phyloP scores from a whole-genome alignment of 2,888 invertebrate species.

The Brachypalpus laphriformis region DNA sequence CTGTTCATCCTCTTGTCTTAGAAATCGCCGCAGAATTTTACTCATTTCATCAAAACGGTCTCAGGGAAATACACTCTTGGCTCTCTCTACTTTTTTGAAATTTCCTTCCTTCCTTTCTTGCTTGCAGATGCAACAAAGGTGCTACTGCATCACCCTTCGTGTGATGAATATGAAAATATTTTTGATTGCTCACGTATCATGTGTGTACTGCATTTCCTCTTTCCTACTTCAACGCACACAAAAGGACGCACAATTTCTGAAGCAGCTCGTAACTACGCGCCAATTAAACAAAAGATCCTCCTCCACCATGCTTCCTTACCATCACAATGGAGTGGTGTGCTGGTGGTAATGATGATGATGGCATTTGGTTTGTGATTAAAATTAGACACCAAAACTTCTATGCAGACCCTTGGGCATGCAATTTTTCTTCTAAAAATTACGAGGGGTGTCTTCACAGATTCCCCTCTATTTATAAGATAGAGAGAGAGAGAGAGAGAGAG shows the following conservation, averaged over 20 bases:
- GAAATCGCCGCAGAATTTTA: too few relatives aligned
- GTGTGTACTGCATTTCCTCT: conserved; percentile 48
- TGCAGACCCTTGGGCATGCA: conserved; percentile 58
- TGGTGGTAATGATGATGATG: conserved; percentile 44
- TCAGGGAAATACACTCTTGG: background rate
- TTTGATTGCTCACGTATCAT: conserved; percentile 63
- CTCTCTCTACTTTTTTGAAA: background rate
- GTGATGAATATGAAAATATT: conserved; percentile 40
- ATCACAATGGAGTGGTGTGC: background rate
- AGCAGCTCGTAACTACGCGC: conserved; percentile 26
- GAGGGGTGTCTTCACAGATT: conserved; percentile 29
- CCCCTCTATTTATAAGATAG: conserved; percentile 23
- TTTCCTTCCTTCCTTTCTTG: background rate
- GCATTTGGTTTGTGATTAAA: conserved; percentile 66
- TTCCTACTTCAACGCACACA: background rate
- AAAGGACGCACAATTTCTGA: conserved; percentile 31
- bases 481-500: conserved; percentile 12
- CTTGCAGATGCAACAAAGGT: background rate
- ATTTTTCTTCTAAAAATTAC: conserved; percentile 35
- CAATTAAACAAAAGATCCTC: conserved; percentile 62
- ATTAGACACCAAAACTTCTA: conserved; percentile 20
- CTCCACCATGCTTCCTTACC: conserved; percentile 50
- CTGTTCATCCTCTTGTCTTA: too few relatives aligned
- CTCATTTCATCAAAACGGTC: background rate
- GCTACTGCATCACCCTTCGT: conserved; percentile 46